These are phyloP conservation scores for Neopelma chrysocephalum DNA, from an alignment of 2,797 vertebrate species.

Conservation along the genomic window DNA sequence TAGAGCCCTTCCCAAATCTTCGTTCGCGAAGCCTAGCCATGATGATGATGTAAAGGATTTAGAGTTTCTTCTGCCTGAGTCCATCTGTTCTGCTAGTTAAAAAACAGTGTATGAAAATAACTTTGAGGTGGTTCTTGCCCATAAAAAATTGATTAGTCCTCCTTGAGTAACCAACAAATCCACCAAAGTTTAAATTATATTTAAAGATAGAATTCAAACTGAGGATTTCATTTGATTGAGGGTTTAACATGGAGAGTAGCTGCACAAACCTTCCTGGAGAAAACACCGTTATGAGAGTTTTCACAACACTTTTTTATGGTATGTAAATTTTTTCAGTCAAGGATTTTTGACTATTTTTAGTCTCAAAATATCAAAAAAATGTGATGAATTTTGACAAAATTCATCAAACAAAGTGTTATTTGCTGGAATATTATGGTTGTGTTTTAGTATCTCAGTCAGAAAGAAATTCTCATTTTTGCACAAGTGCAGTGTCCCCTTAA, in stretches of 20 bases:
- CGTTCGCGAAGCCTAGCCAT: no score
- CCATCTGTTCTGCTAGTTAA: not conserved
- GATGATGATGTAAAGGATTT: not conserved
- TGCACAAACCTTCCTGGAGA: not conserved
- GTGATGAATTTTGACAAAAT: not conserved
- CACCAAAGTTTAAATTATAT: not conserved
- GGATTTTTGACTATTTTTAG: not conserved
- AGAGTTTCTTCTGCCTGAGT: not conserved
- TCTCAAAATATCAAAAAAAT: not conserved
- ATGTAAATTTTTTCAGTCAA: accelerated
- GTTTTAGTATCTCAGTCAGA: not conserved
- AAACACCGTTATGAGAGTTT: not conserved
- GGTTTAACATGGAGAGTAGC: not conserved
- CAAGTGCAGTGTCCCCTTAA: not conserved
- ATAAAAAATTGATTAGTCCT: not conserved
- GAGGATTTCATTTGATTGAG: not conserved
- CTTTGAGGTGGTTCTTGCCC: not conserved
- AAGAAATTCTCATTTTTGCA: not conserved
- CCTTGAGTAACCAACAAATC: not conserved
- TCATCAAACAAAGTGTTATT: not conserved
- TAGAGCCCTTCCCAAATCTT: no score
- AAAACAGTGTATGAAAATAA: not conserved
- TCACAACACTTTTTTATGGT: not conserved
- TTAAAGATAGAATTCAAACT: not conserved
- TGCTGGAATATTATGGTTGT: not conserved